Conservation (phyloP, 2,888 invertebrate genomes). For the Exocentrus adspersus region DNA sequence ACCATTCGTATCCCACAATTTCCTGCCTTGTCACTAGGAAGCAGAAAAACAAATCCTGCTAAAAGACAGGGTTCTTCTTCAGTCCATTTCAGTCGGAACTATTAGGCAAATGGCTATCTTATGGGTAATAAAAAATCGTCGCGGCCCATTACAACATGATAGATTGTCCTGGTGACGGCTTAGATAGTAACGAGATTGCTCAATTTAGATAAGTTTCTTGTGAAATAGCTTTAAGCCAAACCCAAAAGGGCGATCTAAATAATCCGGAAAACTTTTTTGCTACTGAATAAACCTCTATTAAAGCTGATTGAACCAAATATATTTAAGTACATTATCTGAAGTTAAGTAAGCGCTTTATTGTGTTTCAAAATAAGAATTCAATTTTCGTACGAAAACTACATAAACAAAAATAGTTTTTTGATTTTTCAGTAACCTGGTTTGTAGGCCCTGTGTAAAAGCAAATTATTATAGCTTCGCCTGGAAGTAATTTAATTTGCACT, state of each 20-base stretch:
- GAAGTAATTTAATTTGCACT: not conserved
- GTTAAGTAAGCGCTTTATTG: too few relatives aligned
- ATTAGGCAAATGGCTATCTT: constrained; percentile 1
- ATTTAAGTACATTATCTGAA: too few relatives aligned
- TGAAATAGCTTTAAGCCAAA: not conserved
- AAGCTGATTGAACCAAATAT: too few relatives aligned
- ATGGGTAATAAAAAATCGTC: constrained; percentile 1
- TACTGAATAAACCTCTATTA: too few relatives aligned
- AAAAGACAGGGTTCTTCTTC: not conserved
- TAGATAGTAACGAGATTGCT: constrained; percentile 1
- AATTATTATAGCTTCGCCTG: not conserved
- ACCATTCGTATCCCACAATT: too few relatives aligned
- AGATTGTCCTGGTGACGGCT: not conserved
- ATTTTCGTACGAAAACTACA: too few relatives aligned
- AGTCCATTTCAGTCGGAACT: not conserved
- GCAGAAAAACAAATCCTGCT: not conserved
- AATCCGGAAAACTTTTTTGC: not conserved
- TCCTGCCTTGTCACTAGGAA: not conserved
- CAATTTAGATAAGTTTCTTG: constrained; percentile 1
- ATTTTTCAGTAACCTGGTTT: not conserved
- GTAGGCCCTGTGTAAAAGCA: not conserved
- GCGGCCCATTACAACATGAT: not conserved
- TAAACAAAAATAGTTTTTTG: too few relatives aligned
- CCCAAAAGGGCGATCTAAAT: not conserved
- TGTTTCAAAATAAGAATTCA: too few relatives aligned